Percentiles rank a stretch among this genome's conserved stretches.
These are phyloP conservation scores for Atrina japonica DNA, from an alignment of 2,888 invertebrate genomes.

Conservation along the genomic window DNA sequence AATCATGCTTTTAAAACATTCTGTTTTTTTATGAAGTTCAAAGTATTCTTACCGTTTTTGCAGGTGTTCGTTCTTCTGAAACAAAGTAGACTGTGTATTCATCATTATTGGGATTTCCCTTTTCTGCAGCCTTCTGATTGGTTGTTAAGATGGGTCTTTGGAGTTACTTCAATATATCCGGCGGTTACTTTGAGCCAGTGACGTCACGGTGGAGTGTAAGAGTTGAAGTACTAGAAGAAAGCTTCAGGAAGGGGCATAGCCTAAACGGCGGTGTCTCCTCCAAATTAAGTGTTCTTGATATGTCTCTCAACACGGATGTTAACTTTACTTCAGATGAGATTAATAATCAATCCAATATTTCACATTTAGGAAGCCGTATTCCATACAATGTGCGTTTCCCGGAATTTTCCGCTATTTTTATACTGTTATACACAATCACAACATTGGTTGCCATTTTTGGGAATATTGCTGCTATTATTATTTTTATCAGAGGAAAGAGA, in stretches of 20 bases:
- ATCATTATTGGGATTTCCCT: too few species aligned
- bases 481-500: slow-evolving; percentile 80
- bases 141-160: slow-evolving; percentile 16
- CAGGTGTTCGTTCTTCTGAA: too few species aligned
- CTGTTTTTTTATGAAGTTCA: too few species aligned
- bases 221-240: slow-evolving; percentile 10
- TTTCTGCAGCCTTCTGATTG: not conserved
- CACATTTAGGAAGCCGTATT: too few species aligned
- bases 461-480: slow-evolving; percentile 81
- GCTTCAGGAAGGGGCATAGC: not conserved
- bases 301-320: not conserved
- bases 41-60: too few species aligned
- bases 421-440: slow-evolving; percentile 81
- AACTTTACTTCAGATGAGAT: too few species aligned
- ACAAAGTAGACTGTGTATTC: too few species aligned
- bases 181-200: slow-evolving; percentile 24
- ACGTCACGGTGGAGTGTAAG: slow-evolving; percentile 20
- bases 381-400: not conserved
- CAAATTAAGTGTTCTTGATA: not conserved
- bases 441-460: slow-evolving; percentile 81
- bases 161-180: slow-evolving; percentile 13
- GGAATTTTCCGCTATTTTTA: slow-evolving; percentile 51
- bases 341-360: too few species aligned
- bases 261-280: not conserved
- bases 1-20: too few species aligned